These are phyloP conservation scores for Linurgus olivaceus DNA, from an alignment of 2,797 vertebrate genomes.

Conservation along the genomic window DNA sequence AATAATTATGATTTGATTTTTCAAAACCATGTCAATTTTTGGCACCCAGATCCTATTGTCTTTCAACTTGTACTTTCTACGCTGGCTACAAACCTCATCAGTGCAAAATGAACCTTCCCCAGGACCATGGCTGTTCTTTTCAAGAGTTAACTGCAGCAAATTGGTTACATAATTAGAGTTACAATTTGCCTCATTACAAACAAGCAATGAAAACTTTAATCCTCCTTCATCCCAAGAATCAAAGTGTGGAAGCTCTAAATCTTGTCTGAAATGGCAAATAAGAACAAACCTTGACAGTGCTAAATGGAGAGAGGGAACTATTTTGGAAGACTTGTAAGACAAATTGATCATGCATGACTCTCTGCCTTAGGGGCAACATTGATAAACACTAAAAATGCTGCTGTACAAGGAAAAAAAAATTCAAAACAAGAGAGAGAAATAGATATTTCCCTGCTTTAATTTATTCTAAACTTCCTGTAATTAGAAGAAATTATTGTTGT, in stretches of 20 bases:
- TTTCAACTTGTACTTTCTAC: not conserved
- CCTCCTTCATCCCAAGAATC: slow-evolving; percentile 28
- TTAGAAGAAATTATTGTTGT: slow-evolving; percentile 45
- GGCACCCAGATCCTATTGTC: not conserved
- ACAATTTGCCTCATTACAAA: slow-evolving; percentile 27
- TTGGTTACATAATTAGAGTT: slow-evolving; percentile 12
- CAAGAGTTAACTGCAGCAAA: slow-evolving; percentile 16
- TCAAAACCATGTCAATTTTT: not conserved
- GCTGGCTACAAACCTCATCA: not conserved
- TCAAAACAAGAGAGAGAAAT: not conserved
- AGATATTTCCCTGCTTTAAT: slow-evolving; percentile 35
- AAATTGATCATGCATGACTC: slow-evolving; percentile 55
- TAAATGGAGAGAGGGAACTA: slow-evolving; percentile 42
- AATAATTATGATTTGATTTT: not conserved
- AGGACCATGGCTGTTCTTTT: slow-evolving; percentile 3
- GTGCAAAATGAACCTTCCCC: not conserved
- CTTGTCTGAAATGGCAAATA: slow-evolving; percentile 50
- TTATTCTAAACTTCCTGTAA: slow-evolving; percentile 35
- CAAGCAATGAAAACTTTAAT: slow-evolving; percentile 8
- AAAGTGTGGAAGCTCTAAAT: slow-evolving; percentile 19
- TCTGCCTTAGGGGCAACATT: not conserved
- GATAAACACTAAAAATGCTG: slow-evolving; percentile 34
- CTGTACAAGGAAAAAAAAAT: not conserved
- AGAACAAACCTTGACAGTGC: slow-evolving; percentile 51
- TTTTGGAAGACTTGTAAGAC: slow-evolving; percentile 46